Evolutionary conservation across 2,113 vertebrate genomes (phyloP).

Genomic region (Steatornis caripensis): DNA sequence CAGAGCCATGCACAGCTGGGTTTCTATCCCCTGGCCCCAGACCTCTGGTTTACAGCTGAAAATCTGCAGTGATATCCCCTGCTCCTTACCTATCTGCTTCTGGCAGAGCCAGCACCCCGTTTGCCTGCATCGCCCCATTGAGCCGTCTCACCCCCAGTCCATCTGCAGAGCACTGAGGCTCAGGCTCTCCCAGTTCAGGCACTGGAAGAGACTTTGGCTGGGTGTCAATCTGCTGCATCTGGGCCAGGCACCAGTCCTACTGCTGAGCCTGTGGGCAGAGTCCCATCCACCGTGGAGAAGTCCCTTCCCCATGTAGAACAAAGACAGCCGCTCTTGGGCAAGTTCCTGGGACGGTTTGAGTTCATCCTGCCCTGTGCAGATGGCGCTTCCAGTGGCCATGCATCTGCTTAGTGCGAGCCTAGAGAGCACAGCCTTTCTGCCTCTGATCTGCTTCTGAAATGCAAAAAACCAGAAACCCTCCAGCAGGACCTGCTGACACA

Average conservation of each 20-base stretch:
- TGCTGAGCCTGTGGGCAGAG: not conserved
- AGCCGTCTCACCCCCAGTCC: not conserved
- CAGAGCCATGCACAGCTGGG: constrained; percentile 8
- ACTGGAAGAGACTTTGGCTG: not conserved
- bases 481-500: not conserved
- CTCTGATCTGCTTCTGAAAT: not conserved
- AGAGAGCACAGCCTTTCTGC: not conserved
- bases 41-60: not conserved
- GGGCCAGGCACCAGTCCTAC: not conserved
- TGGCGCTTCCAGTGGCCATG: not conserved
- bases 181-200: not conserved
- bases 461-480: not conserved
- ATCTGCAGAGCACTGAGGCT: not conserved
- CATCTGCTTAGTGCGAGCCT: not conserved
- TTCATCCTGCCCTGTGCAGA: not conserved
- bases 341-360: not conserved
- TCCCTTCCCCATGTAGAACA: accelerated
- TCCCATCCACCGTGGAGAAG: not conserved
- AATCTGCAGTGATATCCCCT: not conserved
- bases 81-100: not conserved
- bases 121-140: not conserved
- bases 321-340: not conserved
- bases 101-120: not conserved
- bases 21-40: not conserved
- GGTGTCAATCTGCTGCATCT: not conserved